Base-by-base conservation (phyloP, 2,888 invertebrate genomes). In the Julus scanicus region DNA sequence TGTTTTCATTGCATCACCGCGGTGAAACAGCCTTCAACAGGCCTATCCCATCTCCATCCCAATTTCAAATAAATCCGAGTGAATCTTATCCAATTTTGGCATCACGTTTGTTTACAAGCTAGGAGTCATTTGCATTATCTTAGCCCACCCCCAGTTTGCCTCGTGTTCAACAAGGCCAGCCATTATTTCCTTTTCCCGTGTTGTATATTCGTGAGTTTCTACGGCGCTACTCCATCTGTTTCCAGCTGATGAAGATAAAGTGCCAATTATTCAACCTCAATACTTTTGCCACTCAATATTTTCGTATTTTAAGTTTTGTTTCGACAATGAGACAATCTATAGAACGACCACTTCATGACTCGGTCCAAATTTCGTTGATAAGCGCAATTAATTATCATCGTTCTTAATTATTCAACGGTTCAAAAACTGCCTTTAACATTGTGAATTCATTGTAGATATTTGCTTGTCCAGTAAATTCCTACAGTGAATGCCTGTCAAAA, bases 181-280 rank as follows among this genome's bases (percentile, higher is more conserved):
- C 80, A 80, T 80, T 80, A 37, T 80, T 80, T 80, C 80, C 80
- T 80, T 3, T 37, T 80, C 37, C 37, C 15, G 80, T 80, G 4
- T 80, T 80, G 37, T 39, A 80, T 80, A 80, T 80, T 15, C 13
- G 80, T 29, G 80, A 8, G 63, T n/a, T 63, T 63, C 63, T 17
- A 63, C 80, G 53, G 17, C 15, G 37, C 71, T 80, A 11, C 37
- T 80, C 80, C 80, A 80, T 80, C 29, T 80, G 80, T 39, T 80
- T 80, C 80, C 80, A 80, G 80, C 80, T 80, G 80, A 80, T 80
- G 80, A 29, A 80, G 13, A 80, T 37, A 13, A 39, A 80, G 80
- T 80, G 80, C 80, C 80, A 80, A 80, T 80, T 80, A 80, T 80
- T 37, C 37, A 80, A 80, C 80, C 80, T 80, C 80, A 80, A 80